Evolutionary conservation across 2,888 invertebrate species (phyloP).

Genomic region (Rhagophthalmus giganteus): DNA sequence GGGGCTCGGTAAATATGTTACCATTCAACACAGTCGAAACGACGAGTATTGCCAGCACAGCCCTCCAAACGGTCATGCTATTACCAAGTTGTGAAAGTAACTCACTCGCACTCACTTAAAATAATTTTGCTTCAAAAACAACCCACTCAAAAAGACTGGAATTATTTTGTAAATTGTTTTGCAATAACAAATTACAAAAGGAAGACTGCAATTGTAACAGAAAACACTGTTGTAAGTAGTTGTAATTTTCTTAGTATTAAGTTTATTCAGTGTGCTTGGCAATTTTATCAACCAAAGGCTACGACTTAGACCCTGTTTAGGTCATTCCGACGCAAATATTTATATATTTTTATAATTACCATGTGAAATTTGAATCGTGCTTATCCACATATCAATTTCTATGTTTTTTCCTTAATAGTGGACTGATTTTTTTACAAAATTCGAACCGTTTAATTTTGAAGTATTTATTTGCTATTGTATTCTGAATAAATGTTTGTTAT

Average conservation of each 20-base stretch:
- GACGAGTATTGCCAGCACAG: conserved; percentile 36
- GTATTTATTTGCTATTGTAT: conserved; percentile 7
- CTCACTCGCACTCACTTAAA: no score
- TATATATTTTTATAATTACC: conserved; percentile 23
- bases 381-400: conserved; percentile 26
- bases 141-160: conserved; percentile 29
- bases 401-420: neutral
- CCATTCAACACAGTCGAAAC: conserved; percentile 38
- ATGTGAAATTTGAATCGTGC: conserved; percentile 17
- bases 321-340: conserved; percentile 23
- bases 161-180: conserved; percentile 21
- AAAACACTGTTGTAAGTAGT: conserved; percentile 4
- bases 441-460: conserved; percentile 1
- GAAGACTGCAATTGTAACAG: conserved; percentile 20
- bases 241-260: conserved; percentile 17
- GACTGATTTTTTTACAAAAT: conserved; percentile 10
- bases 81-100: conserved; percentile 37
- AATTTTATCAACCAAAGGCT: conserved; percentile 25
- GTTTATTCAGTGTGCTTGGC: conserved; percentile 12
- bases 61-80: conserved; percentile 36
- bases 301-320: conserved; percentile 17
- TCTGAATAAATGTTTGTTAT: conserved; percentile 1
- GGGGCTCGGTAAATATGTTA: conserved; percentile 44
- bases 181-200: conserved; percentile 21
- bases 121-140: no score